Conservation (phyloP, 2,888 invertebrate species). For the Horisme vitalbata region DNA sequence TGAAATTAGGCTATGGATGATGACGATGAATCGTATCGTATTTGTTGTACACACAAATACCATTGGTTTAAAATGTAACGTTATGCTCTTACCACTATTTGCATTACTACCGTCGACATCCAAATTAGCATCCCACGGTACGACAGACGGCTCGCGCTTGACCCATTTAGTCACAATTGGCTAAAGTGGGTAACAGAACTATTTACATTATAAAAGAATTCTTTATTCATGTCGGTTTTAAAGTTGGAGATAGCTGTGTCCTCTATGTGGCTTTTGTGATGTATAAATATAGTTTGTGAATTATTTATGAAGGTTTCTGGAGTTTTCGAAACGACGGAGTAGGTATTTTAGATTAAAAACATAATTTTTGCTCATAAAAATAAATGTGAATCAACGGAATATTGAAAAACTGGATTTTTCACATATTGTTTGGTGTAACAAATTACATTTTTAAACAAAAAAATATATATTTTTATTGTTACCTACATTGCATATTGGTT, state of each 20-base stretch:
- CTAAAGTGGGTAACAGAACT: constrained; percentile 42
- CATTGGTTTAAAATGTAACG: neutral
- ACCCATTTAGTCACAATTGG: constrained; percentile 52
- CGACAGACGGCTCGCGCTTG: constrained; percentile 45
- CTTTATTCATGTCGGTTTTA: constrained; percentile 34
- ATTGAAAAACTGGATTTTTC: too few relatives aligned
- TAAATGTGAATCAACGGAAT: too few relatives aligned
- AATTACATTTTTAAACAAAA: too few relatives aligned
- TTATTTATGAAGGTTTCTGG: constrained; percentile 9
- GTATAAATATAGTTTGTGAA: constrained; percentile 16
- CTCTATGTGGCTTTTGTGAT: constrained; percentile 17
- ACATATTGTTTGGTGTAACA: too few relatives aligned
- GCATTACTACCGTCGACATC: neutral
- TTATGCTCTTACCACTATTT: constrained; percentile 2
- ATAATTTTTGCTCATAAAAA: too few relatives aligned
- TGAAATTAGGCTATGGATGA: too few relatives aligned
- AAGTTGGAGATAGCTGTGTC: constrained; percentile 22
- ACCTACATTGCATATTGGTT: too few relatives aligned
- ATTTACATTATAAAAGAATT: constrained; percentile 57
- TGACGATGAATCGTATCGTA: too few relatives aligned
- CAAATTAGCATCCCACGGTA: constrained; percentile 45
- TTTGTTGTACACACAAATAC: too few relatives aligned
- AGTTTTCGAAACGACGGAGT: neutral
- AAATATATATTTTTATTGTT: too few relatives aligned
- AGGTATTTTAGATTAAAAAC: neutral